Percentiles rank a stretch among this genome's conserved stretches.
These are phyloP conservation scores for Rhadina sibilatrix DNA, from an alignment of 2,113 vertebrate genomes.

Conservation along the genomic window DNA sequence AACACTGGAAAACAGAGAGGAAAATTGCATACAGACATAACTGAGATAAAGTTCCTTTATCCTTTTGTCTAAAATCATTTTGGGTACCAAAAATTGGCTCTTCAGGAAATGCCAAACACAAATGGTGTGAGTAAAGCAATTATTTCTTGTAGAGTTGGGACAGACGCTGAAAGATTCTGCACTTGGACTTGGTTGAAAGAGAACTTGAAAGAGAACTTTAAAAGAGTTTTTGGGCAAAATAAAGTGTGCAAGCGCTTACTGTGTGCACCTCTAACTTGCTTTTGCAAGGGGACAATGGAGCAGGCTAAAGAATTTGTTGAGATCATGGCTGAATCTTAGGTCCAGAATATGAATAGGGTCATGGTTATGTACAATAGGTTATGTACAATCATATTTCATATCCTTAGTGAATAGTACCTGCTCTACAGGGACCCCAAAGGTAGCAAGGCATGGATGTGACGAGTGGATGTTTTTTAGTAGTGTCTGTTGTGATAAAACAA, in stretches of 20 bases:
- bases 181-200: neutral
- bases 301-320: neutral
- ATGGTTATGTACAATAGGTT: neutral
- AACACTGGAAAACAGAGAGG: neutral
- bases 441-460: neutral
- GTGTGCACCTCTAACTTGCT: neutral
- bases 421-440: neutral
- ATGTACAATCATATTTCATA: neutral
- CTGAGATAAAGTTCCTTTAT: neutral
- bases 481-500: neutral
- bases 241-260: neutral
- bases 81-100: neutral
- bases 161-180: neutral
- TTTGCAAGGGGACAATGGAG: neutral
- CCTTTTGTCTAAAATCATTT: neutral
- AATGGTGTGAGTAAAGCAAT: neutral
- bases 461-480: neutral
- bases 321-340: neutral
- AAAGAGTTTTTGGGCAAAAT: neutral
- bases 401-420: neutral
- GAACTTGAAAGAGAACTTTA: neutral
- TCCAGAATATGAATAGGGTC: neutral
- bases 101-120: constrained; percentile 16
- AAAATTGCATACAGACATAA: neutral
- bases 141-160: neutral